Percentiles rank a stretch among this genome's conserved stretches.
Conservation (phyloP, 2,888 invertebrate species). For the Drosophila cracens region DNA sequence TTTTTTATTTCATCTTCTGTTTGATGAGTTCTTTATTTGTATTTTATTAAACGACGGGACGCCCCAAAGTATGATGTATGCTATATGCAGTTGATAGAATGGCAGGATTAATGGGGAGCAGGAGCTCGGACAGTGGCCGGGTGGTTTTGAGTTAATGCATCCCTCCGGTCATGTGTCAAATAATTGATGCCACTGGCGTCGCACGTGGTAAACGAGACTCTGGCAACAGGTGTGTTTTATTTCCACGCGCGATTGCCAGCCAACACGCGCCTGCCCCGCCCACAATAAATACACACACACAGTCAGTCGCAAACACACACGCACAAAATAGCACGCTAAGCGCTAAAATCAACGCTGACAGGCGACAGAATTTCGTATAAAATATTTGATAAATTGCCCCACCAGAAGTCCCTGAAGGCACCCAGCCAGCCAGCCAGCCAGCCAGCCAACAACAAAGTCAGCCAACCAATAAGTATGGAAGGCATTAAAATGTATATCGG, state of each 20-base stretch:
- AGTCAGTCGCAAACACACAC: not conserved
- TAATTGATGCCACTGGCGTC: constrained; percentile 38
- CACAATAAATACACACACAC: constrained; percentile 3
- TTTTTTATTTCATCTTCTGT: constrained; percentile 6
- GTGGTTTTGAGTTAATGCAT: constrained; percentile 13
- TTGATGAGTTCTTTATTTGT: constrained; percentile 29
- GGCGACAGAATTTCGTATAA: constrained; percentile 59
- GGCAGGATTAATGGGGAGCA: not conserved
- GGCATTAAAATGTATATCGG: constrained; percentile 22
- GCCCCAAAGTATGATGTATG: constrained; percentile 2
- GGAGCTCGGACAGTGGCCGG: not conserved
- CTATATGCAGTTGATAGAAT: not conserved
- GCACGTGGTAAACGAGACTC: constrained; percentile 29
- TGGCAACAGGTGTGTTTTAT: constrained; percentile 78
- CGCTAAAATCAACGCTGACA: constrained; percentile 78
- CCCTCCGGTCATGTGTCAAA: constrained; percentile 32
- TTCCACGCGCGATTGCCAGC: constrained; percentile 47
- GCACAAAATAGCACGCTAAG: constrained; percentile 44
- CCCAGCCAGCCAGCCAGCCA: constrained; percentile 3
- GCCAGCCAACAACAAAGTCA: constrained; percentile 1
- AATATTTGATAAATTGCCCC: constrained; percentile 71
- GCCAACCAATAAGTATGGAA: constrained; percentile 10
- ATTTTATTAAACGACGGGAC: constrained; percentile 51
- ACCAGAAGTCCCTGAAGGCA: constrained; percentile 20
- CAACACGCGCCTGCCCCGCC: constrained; percentile 32